Percentiles rank a stretch among this genome's conserved stretches.
Conservation (phyloP, 1,140 invertebrate species). For the Melipona quadrifasciata region DNA sequence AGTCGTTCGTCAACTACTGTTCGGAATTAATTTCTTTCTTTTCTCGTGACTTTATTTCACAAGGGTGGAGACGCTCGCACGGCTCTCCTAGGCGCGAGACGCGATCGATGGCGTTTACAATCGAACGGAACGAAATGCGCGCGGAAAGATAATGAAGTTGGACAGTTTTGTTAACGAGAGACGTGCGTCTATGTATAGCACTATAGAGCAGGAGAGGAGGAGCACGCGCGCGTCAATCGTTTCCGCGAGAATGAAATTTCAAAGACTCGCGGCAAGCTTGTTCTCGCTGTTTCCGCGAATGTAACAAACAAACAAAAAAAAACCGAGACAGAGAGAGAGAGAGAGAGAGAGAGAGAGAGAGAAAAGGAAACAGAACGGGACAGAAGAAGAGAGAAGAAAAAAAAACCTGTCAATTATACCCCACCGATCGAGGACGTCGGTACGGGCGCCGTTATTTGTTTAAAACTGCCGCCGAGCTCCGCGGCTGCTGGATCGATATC, state of each 20-base stretch:
- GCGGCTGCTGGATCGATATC: constrained; percentile 17
- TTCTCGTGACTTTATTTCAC: too few species aligned
- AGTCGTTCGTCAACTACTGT: too few species aligned
- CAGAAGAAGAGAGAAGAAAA: too few species aligned
- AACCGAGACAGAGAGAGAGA: background rate
- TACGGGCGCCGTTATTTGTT: constrained; percentile 39
- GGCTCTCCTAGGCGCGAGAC: background rate
- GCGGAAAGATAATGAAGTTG: constrained; percentile 7
- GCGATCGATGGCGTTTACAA: background rate
- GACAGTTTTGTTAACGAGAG: constrained; percentile 13
- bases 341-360: background rate
- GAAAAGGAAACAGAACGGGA: background rate
- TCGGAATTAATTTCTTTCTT: too few species aligned
- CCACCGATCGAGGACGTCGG: constrained; percentile 11
- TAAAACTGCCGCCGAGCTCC: constrained; percentile 4
- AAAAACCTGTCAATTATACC: constrained; percentile 37
- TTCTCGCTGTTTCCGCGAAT: background rate
- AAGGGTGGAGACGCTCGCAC: background rate
- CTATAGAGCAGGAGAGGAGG: too few species aligned
- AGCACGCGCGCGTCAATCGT: background rate
- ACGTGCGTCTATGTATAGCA: background rate
- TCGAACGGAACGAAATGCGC: background rate
- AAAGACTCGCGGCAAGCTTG: background rate
- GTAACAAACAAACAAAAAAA: background rate
- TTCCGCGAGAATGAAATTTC: constrained; percentile 16